Conservation (phyloP, 2,113 vertebrate genomes). For the Phyllostomus hastatus region DNA sequence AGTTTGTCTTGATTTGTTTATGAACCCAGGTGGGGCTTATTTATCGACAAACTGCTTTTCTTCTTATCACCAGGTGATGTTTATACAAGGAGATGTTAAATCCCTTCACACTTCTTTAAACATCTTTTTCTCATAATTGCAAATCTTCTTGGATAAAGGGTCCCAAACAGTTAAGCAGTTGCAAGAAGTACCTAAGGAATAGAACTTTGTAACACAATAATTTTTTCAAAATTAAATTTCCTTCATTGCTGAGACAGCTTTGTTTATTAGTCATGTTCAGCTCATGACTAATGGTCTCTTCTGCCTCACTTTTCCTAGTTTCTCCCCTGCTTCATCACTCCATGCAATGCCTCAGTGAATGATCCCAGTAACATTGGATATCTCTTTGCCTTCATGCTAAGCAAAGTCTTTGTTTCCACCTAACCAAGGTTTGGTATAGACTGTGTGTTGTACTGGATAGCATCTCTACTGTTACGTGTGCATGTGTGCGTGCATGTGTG, state of each 20-base stretch:
- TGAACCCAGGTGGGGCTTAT: slow-evolving; percentile 29
- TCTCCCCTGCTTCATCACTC: neutral
- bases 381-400: neutral
- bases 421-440: neutral
- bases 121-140: neutral
- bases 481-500: too few relatives aligned
- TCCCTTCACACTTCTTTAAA: neutral
- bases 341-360: neutral
- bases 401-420: neutral
- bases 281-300: neutral
- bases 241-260: neutral
- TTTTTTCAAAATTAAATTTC: neutral
- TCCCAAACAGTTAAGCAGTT: neutral
- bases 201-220: neutral
- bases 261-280: neutral
- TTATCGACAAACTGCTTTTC: slow-evolving; percentile 40
- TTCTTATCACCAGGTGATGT: slow-evolving; percentile 17
- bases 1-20: neutral
- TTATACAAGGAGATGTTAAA: neutral
- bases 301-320: neutral
- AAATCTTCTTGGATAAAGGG: neutral
- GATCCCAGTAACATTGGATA: neutral
- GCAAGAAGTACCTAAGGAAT: neutral
- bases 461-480: too few relatives aligned
- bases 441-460: neutral